phyloP scores from a whole-genome alignment of 1,140 invertebrate genomes.

The Heliconius hermathena region DNA sequence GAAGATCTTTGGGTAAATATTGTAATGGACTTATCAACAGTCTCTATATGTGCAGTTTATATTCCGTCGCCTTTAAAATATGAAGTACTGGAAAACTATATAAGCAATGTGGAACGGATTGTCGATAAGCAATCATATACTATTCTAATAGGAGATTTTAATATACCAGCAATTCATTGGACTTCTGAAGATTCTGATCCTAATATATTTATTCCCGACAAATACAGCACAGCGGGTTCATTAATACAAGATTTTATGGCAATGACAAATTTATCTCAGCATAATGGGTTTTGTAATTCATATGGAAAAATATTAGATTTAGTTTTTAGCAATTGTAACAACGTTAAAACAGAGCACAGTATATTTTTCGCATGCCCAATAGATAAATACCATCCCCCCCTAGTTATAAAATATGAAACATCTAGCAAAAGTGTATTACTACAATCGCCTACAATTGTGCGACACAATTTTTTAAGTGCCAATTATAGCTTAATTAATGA shows the following conservation, averaged over 20 bases:
- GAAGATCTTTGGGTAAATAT: conserved; percentile 29
- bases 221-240: not conserved
- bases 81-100: not conserved
- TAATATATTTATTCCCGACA: conserved; percentile 3
- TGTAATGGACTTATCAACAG: conserved; percentile 3
- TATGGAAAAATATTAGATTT: conserved; percentile 26
- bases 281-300: conserved; percentile 35
- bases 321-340: conserved; percentile 17
- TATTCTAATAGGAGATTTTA: conserved; percentile 22
- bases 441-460: not conserved
- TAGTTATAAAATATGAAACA: conserved; percentile 12
- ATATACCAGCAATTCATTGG: conserved; percentile 26
- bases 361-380: conserved; percentile 10
- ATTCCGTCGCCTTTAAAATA: conserved; percentile 21
- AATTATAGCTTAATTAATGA: conserved; percentile 21
- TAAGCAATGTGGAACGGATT: conserved; percentile 17
- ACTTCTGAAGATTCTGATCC: not conserved
- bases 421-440: conserved; percentile 8
- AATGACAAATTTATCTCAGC: conserved; percentile 36
- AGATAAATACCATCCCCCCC: conserved; percentile 18
- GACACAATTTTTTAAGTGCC: conserved; percentile 14
- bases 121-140: conserved; percentile 13
- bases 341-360: conserved; percentile 6
- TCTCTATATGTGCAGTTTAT: conserved; percentile 18
- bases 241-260: conserved; percentile 42